These are phyloP conservation scores for Hylaea fasciaria DNA, from an alignment of 2,888 invertebrate species.

Conservation along the genomic window DNA sequence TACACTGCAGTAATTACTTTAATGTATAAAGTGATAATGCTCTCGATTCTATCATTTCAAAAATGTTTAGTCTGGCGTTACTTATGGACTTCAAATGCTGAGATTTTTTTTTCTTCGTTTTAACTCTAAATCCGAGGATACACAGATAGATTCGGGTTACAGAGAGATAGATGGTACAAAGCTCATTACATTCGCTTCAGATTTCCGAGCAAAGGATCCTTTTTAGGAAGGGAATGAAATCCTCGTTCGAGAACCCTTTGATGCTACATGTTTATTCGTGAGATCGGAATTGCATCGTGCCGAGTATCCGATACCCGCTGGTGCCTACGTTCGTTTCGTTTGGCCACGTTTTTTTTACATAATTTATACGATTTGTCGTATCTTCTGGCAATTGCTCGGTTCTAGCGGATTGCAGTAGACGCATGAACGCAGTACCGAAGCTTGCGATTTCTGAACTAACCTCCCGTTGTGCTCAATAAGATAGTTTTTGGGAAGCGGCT, in stretches of 20 bases:
- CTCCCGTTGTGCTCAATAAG: no score
- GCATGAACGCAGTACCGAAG: constrained; percentile 5
- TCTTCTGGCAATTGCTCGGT: constrained; percentile 56
- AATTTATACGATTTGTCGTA: constrained; percentile 66
- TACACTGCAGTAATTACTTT: no score
- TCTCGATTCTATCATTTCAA: no score
- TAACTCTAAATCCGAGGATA: constrained; percentile 17
- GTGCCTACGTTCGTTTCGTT: constrained; percentile 37
- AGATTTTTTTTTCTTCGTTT: constrained; percentile 23
- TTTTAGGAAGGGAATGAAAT: constrained; percentile 41
- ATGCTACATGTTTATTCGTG: constrained; percentile 45
- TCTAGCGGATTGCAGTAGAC: constrained; percentile 29
- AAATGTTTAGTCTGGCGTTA: no score
- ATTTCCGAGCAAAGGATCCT: constrained; percentile 41
- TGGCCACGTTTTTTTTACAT: constrained; percentile 53
- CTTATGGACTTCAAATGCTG: constrained; percentile 1
- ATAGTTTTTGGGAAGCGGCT: no score
- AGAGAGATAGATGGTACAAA: constrained; percentile 39
- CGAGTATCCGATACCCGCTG: constrained; percentile 37
- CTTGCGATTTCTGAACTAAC: constrained; percentile 4
- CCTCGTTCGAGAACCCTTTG: constrained; percentile 42
- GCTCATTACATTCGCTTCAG: constrained; percentile 44
- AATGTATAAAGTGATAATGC: no score
- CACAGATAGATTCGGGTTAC: constrained; percentile 26
- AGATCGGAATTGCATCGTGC: constrained; percentile 43